Conservation (phyloP, 2,797 vertebrate genomes). For the Ciconia nigra region DNA sequence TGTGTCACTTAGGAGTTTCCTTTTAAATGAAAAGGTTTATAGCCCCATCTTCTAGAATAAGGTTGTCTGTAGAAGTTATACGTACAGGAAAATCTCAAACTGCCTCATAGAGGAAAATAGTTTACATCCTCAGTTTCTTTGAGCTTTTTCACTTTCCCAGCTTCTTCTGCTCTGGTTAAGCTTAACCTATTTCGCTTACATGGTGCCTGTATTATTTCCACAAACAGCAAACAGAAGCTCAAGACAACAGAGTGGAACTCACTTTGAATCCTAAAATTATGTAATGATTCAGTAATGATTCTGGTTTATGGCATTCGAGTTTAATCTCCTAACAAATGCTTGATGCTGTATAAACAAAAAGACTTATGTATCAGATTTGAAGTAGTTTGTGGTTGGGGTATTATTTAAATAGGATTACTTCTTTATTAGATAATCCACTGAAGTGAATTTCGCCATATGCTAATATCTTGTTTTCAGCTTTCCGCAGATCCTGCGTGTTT, state of each 20-base stretch:
- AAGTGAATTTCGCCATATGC: constrained; percentile 36
- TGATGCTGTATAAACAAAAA: constrained; percentile 27
- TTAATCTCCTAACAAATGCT: neutral
- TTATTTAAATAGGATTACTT: constrained; percentile 54
- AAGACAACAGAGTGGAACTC: neutral
- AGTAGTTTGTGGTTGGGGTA: constrained; percentile 6
- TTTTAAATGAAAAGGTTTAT: neutral
- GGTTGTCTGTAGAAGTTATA: neutral
- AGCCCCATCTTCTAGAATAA: neutral
- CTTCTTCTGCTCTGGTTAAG: neutral
- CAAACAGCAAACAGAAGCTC: neutral
- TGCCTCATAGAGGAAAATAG: neutral
- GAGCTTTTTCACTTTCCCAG: neutral
- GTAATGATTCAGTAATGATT: neutral
- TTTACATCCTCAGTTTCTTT: neutral
- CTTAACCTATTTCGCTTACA: neutral
- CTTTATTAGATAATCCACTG: constrained; percentile 28
- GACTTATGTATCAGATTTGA: constrained; percentile 26
- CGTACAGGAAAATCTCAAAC: neutral
- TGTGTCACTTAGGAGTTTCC: neutral
- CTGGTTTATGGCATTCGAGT: neutral
- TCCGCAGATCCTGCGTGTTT: neutral
- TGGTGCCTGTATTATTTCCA: neutral
- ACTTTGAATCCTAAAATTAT: neutral
- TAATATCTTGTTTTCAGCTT: neutral